Conservation (phyloP, 2,888 invertebrate species). For the Carpatolechia fugitivella region DNA sequence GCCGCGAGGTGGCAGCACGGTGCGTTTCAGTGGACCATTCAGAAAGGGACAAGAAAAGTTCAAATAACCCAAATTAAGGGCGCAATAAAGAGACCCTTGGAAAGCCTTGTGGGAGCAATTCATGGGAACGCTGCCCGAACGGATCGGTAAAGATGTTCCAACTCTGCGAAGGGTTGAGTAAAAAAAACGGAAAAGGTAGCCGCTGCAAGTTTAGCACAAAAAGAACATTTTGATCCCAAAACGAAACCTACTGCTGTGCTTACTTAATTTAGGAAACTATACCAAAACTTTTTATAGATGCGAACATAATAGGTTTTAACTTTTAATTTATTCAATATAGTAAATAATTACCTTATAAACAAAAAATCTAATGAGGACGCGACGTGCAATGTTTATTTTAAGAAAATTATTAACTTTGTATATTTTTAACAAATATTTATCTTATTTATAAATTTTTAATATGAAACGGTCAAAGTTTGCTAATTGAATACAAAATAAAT, state of each 20-base stretch:
- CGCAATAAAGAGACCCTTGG: conserved; percentile 63
- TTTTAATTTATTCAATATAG: too few species aligned
- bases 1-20: conserved; percentile 42
- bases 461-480: too few species aligned
- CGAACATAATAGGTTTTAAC: too few species aligned
- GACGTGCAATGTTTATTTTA: too few species aligned
- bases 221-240: neutral
- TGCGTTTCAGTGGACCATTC: conserved; percentile 43
- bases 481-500: too few species aligned
- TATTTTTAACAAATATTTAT: too few species aligned
- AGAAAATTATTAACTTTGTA: too few species aligned
- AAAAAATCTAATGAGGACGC: too few species aligned
- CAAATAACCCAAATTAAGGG: conserved; percentile 67
- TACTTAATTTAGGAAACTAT: neutral
- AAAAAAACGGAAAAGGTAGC: conserved; percentile 10
- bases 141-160: conserved; percentile 53
- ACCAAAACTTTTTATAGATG: too few species aligned
- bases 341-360: too few species aligned
- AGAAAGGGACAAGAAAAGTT: conserved; percentile 59
- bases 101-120: conserved; percentile 65
- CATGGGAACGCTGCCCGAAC: conserved; percentile 59
- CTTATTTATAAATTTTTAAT: too few species aligned
- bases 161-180: conserved; percentile 44
- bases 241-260: neutral
- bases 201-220: conserved; percentile 10